Evolutionary conservation across 2,113 vertebrate species (phyloP).

Genomic region (Alaudala cheleensis): DNA sequence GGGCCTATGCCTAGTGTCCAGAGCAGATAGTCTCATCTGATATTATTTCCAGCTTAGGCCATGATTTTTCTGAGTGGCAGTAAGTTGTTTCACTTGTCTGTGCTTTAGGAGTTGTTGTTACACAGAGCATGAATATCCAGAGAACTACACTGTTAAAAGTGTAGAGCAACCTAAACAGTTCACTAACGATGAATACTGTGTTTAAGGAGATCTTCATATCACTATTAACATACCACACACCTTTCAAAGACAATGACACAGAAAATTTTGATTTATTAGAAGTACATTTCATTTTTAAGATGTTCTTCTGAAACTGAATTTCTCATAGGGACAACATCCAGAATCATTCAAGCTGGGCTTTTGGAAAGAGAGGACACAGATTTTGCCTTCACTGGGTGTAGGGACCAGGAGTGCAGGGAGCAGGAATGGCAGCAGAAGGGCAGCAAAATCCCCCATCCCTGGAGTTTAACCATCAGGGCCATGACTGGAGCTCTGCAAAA

Average conservation of each 20-base stretch:
- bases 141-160: background rate
- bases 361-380: background rate
- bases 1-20: background rate
- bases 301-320: background rate
- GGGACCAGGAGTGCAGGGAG: background rate
- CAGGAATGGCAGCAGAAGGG: background rate
- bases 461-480: background rate
- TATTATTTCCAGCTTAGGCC: background rate
- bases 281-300: background rate
- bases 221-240: background rate
- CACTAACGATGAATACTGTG: background rate
- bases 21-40: background rate
- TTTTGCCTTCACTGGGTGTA: background rate
- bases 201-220: background rate
- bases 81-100: background rate
- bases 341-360: background rate
- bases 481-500: background rate
- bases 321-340: background rate
- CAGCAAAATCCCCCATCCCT: background rate
- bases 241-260: background rate
- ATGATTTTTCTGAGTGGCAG: background rate
- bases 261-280: background rate
- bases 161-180: background rate
- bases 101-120: background rate
- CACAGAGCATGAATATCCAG: background rate